These are phyloP conservation scores for Myathropa florea DNA, from an alignment of 2,888 invertebrate genomes.

Conservation along the genomic window DNA sequence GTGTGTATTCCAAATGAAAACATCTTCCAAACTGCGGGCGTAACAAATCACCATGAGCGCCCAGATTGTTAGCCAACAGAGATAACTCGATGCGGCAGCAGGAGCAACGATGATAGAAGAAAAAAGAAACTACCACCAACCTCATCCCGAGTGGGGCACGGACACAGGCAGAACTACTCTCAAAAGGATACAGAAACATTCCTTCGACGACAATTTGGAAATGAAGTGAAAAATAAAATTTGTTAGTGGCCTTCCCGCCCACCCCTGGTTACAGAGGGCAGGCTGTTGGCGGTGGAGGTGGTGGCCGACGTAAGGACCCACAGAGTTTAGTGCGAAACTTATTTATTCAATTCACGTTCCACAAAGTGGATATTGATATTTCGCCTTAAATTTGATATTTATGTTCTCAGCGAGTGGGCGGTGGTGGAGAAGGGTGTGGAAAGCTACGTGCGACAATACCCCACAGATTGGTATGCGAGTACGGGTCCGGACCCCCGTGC, in stretches of 20 bases:
- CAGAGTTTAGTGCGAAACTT: conserved; percentile 25
- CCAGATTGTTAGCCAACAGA: conserved; percentile 62
- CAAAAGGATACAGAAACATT: conserved; percentile 20
- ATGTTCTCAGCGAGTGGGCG: conserved; percentile 74
- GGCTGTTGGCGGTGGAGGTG: neutral
- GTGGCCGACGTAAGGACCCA: neutral
- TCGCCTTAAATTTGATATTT: conserved; percentile 81
- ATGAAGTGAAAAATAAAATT: conserved; percentile 58
- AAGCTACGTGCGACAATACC: conserved; percentile 68
- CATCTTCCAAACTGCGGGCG: conserved; percentile 61
- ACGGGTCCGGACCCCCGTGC: neutral
- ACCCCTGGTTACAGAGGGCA: neutral
- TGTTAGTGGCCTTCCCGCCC: conserved; percentile 35
- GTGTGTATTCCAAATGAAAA: conserved; percentile 51
- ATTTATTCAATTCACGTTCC: conserved; percentile 78
- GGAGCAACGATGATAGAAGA: conserved; percentile 21
- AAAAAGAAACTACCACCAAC: conserved; percentile 28
- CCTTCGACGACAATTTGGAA: conserved; percentile 37
- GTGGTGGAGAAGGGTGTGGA: neutral
- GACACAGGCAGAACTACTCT: conserved; percentile 22
- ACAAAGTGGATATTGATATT: conserved; percentile 81
- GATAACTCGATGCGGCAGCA: conserved; percentile 57
- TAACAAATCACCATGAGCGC: conserved; percentile 61
- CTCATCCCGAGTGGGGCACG: neutral
- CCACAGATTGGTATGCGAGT: conserved; percentile 65